phyloP scores from a whole-genome alignment of 2,113 vertebrate genomes.

The Platysternon megacephalum region DNA sequence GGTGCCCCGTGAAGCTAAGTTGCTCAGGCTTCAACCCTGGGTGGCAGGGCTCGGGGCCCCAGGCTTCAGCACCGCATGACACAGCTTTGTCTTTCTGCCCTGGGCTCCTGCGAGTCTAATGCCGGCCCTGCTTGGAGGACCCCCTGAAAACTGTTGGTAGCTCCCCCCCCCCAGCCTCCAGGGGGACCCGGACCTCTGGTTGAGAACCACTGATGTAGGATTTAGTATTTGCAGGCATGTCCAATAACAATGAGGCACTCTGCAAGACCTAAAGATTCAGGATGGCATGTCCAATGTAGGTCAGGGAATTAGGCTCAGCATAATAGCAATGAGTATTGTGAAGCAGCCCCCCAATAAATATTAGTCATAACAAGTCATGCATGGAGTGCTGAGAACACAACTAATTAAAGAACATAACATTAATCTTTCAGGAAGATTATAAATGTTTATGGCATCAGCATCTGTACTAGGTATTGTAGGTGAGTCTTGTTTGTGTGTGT shows the following conservation, averaged over 20 bases:
- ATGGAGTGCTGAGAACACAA: not conserved
- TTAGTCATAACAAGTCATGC: fast-evolving
- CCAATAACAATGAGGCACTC: not conserved
- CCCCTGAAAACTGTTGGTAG: too few species aligned
- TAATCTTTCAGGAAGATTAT: not conserved
- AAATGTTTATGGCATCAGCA: not conserved
- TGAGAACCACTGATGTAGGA: not conserved
- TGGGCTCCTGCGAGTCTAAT: too few species aligned
- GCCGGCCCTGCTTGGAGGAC: too few species aligned
- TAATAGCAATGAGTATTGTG: not conserved
- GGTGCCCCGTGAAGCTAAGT: too few species aligned
- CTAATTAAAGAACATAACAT: not conserved
- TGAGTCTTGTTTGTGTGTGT: too few species aligned
- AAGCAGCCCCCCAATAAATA: not conserved
- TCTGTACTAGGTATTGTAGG: not conserved
- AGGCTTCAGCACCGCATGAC: too few species aligned
- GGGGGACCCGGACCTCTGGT: too few species aligned
- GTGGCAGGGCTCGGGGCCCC: too few species aligned
- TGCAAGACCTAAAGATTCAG: not conserved
- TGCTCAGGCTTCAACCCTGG: too few species aligned
- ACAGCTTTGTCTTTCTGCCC: too few species aligned
- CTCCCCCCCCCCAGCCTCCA: too few species aligned
- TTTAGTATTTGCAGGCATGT: not conserved
- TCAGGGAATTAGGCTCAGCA: not conserved
- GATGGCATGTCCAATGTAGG: not conserved